These are phyloP conservation scores for Nothobranchius furzeri DNA, from an alignment of 2,113 vertebrate genomes.

Conservation along the genomic window DNA sequence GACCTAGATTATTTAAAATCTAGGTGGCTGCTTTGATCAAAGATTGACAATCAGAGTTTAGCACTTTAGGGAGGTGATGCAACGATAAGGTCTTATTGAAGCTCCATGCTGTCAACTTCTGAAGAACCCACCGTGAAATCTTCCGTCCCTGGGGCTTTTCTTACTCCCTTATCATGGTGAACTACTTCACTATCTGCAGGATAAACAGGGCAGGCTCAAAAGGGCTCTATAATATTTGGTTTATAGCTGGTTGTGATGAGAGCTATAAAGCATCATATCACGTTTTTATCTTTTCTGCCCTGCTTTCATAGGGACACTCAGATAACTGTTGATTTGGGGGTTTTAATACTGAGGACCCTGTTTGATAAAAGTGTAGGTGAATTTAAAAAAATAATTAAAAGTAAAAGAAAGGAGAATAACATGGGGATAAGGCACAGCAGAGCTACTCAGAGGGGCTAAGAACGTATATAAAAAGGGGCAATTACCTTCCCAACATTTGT, in stretches of 20 bases:
- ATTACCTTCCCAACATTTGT: not conserved
- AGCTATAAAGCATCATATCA: too few species aligned
- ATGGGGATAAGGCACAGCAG: not conserved
- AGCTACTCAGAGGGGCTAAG: not conserved
- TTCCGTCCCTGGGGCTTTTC: conserved; percentile 29
- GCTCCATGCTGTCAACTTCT: conserved; percentile 27
- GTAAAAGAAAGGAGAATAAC: not conserved
- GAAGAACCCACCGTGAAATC: conserved; percentile 35
- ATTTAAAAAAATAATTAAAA: not conserved
- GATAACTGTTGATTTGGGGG: too few species aligned
- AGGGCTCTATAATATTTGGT: too few species aligned
- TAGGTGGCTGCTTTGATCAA: conserved; percentile 48
- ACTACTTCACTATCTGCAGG: conserved; percentile 9
- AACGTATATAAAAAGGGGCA: conserved; percentile 6
- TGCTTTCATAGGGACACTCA: too few species aligned
- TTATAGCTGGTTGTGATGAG: too few species aligned
- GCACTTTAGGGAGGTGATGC: conserved; percentile 39
- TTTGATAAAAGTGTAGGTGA: too few species aligned
- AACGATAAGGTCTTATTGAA: conserved; percentile 48
- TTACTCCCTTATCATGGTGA: conserved; percentile 36
- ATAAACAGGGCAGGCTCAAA: conserved; percentile 19
- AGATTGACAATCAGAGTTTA: conserved; percentile 20
- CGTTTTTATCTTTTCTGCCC: too few species aligned
- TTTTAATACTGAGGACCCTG: too few species aligned
- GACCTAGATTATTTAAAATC: conserved; percentile 37